A percentile compares a stretch with the other conserved stretches of the same genome.
These are phyloP conservation scores for Zoroaster sp. DNA, from an alignment of 53 echinoderm and acorn worm species.

Conservation along the genomic window DNA sequence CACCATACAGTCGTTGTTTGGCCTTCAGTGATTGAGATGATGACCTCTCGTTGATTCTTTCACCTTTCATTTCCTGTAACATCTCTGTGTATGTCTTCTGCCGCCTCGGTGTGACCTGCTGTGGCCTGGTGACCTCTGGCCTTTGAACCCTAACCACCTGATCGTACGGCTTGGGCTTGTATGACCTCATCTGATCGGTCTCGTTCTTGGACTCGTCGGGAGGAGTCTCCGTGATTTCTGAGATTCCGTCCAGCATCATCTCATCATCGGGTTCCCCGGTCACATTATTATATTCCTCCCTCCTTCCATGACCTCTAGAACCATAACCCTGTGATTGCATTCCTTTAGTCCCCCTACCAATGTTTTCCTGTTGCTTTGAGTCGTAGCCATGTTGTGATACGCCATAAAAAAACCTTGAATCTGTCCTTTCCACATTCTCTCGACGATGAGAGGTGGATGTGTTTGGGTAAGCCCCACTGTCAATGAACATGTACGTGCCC, in stretches of 20 bases:
- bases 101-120: slow-evolving; percentile 46
- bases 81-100: slow-evolving; percentile 86
- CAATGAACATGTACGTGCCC: slow-evolving; percentile 71
- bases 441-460: not conserved
- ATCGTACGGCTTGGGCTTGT: slow-evolving; percentile 69
- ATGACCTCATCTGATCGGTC: slow-evolving; percentile 14
- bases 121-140: slow-evolving; percentile 77
- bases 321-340: not conserved
- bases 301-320: not conserved
- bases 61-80: slow-evolving; percentile 78
- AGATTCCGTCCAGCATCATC: slow-evolving; percentile 15
- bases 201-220: not conserved
- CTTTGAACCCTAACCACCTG: slow-evolving; percentile 82
- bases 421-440: not conserved
- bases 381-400: not conserved
- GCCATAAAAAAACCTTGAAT: not conserved
- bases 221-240: not conserved
- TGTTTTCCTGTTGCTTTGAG: not conserved
- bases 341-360: not conserved
- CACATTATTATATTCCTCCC: not conserved
- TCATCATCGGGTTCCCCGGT: not conserved
- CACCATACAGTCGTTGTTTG: slow-evolving; percentile 67
- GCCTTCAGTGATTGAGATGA: slow-evolving; percentile 32
- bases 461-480: slow-evolving; percentile 58
- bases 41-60: not conserved